These are phyloP conservation scores for Eolophus roseicapilla DNA, from an alignment of 2,113 vertebrate genomes.

Conservation along the genomic window DNA sequence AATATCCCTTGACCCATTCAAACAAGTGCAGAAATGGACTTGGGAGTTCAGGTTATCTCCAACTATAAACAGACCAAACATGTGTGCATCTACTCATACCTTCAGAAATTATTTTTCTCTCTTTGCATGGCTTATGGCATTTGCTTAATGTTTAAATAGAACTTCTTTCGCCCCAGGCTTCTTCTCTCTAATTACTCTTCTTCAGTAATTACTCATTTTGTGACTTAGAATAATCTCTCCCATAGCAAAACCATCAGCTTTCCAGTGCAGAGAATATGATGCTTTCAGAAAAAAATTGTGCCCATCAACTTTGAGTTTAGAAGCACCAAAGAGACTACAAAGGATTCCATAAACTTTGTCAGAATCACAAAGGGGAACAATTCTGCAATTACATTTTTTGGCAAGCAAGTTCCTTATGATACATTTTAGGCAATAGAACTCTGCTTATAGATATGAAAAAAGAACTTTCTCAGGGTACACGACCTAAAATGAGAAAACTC, in stretches of 20 bases:
- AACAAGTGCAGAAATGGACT: neutral
- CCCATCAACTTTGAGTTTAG: neutral
- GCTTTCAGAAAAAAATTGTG: neutral
- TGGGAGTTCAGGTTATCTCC: neutral
- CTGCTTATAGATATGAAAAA: conserved; percentile 39
- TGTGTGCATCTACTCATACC: neutral
- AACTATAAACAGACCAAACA: neutral
- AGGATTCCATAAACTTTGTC: neutral
- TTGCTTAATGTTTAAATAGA: conserved; percentile 44
- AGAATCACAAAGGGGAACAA: neutral
- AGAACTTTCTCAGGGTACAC: conserved; percentile 2
- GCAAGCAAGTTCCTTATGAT: conserved; percentile 12
- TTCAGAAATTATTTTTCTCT: neutral
- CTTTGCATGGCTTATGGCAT: conserved; percentile 4
- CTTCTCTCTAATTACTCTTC: conserved; percentile 55
- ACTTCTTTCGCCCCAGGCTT: conserved; percentile 49
- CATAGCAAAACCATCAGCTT: neutral
- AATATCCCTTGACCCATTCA: neutral
- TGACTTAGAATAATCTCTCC: neutral
- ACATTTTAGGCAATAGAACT: neutral
- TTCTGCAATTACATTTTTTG: neutral
- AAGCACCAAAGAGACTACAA: neutral
- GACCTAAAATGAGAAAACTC: neutral
- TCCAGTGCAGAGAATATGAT: neutral
- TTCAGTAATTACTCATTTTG: conserved; percentile 52